phyloP scores from a whole-genome alignment of 2,888 invertebrate species.

The Halictus ligatus region DNA sequence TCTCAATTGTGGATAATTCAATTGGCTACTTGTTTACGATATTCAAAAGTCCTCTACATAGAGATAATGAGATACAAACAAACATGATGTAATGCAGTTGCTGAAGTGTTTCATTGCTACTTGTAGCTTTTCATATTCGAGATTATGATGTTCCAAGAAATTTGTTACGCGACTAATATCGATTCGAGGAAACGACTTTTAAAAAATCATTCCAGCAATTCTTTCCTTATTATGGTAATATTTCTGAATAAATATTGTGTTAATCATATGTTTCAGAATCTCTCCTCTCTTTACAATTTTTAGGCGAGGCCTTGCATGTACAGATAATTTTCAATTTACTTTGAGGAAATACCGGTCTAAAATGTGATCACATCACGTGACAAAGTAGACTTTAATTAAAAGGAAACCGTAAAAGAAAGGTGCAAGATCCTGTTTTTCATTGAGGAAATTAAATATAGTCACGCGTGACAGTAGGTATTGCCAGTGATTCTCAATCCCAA shows the following conservation, averaged over 20 bases:
- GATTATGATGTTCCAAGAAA: not conserved
- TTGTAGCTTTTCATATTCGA: constrained; percentile 5
- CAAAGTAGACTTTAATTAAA: not conserved
- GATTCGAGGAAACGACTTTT: not conserved
- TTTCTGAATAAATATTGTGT: constrained; percentile 2
- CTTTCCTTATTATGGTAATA: not conserved
- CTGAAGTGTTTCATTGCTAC: not conserved
- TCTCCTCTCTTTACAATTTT: not conserved
- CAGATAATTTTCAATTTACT: not conserved
- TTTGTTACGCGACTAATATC: not conserved
- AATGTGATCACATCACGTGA: not conserved
- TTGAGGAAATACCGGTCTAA: not conserved
- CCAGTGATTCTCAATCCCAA: not conserved
- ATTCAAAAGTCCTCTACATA: not conserved
- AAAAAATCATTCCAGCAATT: not conserved
- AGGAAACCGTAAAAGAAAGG: not conserved
- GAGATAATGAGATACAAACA: not conserved
- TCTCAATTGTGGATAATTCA: not conserved
- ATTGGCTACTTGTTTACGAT: not conserved
- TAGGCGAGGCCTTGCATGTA: not conserved
- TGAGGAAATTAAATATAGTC: not conserved
- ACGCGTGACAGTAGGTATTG: not conserved
- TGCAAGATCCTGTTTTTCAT: not conserved
- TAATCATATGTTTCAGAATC: not conserved
- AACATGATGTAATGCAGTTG: not conserved